Base-by-base conservation (phyloP, 2,113 vertebrate genomes). In the Stegastes partitus region DNA sequence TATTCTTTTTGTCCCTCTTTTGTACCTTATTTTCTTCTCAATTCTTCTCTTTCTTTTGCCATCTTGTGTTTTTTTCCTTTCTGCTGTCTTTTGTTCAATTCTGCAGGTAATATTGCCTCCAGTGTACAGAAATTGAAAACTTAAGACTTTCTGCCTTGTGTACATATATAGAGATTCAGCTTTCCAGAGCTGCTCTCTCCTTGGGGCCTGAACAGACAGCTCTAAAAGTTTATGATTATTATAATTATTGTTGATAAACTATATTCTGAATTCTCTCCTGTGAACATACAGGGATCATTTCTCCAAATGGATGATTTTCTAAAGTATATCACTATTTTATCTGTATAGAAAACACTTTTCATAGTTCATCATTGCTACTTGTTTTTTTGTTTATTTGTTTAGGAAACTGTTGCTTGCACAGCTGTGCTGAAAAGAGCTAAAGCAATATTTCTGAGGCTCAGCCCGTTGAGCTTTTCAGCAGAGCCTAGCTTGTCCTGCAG, bases 71-170 rank as follows among this genome's bases (percentile, higher is more conserved):
- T 31, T 37, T 9, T 78, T 72, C 3, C 71, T 12, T 68, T 45
- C 15, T 62, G 44, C 34, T 75, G 50, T 77, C 31, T 68, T 81
- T 45, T 28, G 50, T 75, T 76, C 16, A 58, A 18, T 83, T 76
- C 58, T 81, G 74, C 42, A 57, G 62, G 54, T 82, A 4, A 67
- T 62, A 45, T 79, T 74, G 76, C 91, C 82, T 88, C 73, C 79
- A 74, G 19, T 90, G 88, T 91, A 89, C 68, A 89, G 82, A 84
- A 74, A 84, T 31, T 21, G 69, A 83, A 74, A 66, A 77, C 68
- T 67, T 83, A 77, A 77, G 85, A 91, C 77, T 85, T 75, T 82
- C 83, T 91, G 91, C 89, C 92, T 92, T 93, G 86, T 92, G 89
- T 92, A 92, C 75, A 91, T 91, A 90, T 37, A 81, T 39, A 82